Base-by-base conservation (phyloP, 2,888 invertebrate genomes). In the Latheticus oryzae region DNA sequence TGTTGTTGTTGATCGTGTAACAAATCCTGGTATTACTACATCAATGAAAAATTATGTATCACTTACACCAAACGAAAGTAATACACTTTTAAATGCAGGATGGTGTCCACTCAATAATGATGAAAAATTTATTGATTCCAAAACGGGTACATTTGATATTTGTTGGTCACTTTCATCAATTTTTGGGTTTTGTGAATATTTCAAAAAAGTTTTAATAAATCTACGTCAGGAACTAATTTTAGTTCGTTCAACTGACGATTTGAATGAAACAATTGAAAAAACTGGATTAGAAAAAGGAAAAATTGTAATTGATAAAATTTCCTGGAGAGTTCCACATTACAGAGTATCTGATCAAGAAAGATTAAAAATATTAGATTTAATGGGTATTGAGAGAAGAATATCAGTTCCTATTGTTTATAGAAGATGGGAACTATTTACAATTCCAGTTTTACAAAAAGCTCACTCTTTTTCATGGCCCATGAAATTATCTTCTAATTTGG, bases 11-110 rank as follows among this genome's bases (percentile, higher is more conserved):
- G 38, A 21, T 24, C 23, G 23, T 24, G 13, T 19, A 9, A 23
- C 5, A 23, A 40, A 21, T 40, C 40, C 40, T 7, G 40, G 40
- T 11, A 40, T 40, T 12, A 24, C 40, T 12, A 12, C 23, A 1
- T 23, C 12, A 5, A 40, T 40, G 24, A 40, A 40, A 40, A 12
- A 13, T 23, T 40, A 23, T 23, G 12, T 23, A 5, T 40, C 40
- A 2, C 13, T 7, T 13, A 23, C 24, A 40, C 12, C 23, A 23
- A 40, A 21, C 11, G 40, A 40, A 23, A n/a, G n/a, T n/a, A n/a
- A n/a, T n/a, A n/a, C 33, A 4, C 15, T 24, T n/a, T 7, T 24
- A 24, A 4, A 15, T 4, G 12, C 12, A 33, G 3, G 12, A 13
- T 33, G 33, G 33, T 9, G 12, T 1, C 33, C 12, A 16, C 8